Percentiles rank a stretch among this genome's conserved stretches.
Conservation (phyloP, 37 sponge, comb jelly and placozoan species). For the Cladorhizidae sp. region DNA sequence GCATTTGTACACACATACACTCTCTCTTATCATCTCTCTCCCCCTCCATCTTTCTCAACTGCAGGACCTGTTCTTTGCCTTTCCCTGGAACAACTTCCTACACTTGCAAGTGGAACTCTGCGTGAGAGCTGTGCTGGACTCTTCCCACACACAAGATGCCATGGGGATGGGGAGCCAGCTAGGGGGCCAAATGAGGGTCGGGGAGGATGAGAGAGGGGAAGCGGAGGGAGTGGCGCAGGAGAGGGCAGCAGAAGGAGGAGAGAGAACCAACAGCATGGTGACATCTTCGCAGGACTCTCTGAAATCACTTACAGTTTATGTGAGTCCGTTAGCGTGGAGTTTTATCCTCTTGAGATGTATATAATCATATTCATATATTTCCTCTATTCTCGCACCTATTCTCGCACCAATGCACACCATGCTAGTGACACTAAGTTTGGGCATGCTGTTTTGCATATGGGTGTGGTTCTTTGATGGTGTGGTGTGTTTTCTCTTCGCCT, state of each 20-base stretch:
- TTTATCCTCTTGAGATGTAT: no score
- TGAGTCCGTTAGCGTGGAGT: no score
- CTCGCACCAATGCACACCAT: no score
- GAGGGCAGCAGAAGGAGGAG: not conserved
- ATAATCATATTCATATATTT: no score
- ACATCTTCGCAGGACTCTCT: not conserved
- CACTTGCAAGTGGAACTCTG: conserved; percentile 76
- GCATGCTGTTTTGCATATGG: no score
- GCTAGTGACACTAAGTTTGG: no score
- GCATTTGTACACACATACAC: no score
- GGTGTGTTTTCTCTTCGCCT: not conserved
- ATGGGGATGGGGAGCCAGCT: not conserved
- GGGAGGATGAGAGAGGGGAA: conserved; percentile 2
- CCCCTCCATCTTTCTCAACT: no score
- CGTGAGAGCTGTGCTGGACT: conserved; percentile 42
- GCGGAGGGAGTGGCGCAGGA: not conserved
- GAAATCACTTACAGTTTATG: conserved; percentile 57
- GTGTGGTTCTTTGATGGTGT: conserved; percentile 30
- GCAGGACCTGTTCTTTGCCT: conserved; percentile 75
- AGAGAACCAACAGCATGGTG: not conserved
- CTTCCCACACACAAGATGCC: not conserved
- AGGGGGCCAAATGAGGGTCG: not conserved
- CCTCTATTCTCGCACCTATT: no score
- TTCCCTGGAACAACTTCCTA: conserved; percentile 89
- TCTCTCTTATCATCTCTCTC: no score